A percentile compares a stretch with the other conserved stretches of the same genome.
These are phyloP conservation scores for Gandaritis pyraliata DNA, from an alignment of 2,888 invertebrate genomes.

Conservation along the genomic window DNA sequence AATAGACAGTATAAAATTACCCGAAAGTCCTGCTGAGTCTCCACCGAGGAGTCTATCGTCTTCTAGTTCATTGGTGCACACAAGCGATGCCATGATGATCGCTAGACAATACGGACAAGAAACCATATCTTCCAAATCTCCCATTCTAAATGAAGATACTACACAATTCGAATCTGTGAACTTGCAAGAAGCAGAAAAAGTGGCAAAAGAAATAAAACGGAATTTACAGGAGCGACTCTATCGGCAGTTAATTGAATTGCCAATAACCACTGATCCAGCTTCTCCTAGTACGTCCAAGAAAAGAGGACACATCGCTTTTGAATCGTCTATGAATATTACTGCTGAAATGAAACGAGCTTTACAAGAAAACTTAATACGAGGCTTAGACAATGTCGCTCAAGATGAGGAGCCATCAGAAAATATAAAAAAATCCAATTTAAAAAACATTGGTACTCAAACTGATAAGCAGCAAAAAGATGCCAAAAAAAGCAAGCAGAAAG, in stretches of 20 bases:
- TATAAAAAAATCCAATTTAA: constrained; percentile 53
- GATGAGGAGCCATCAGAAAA: not conserved
- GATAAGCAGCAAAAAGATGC: constrained; percentile 33
- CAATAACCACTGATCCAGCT: not conserved
- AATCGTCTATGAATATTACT: constrained; percentile 44
- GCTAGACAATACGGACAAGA: constrained; percentile 52
- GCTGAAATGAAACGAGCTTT: constrained; percentile 41
- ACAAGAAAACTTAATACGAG: constrained; percentile 25
- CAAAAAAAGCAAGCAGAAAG: constrained; percentile 40
- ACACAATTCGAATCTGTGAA: constrained; percentile 24
- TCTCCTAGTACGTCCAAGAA: constrained; percentile 18
- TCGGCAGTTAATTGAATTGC: constrained; percentile 33
- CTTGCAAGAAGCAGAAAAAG: constrained; percentile 37
- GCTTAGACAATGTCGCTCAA: not conserved
- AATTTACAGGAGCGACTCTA: constrained; percentile 39
- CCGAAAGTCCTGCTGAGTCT: constrained; percentile 19
- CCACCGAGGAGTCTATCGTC: constrained; percentile 11
- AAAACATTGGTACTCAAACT: constrained; percentile 54
- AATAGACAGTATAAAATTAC: constrained; percentile 47
- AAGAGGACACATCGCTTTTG: constrained; percentile 29
- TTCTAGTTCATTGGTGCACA: constrained; percentile 17
- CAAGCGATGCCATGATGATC: constrained; percentile 27
- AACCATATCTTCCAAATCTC: constrained; percentile 39
- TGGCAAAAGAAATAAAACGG: constrained; percentile 41
- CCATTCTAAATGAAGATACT: not conserved